Base-by-base conservation (phyloP, 2,797 vertebrate species). In the Poeciliopsis infans region DNA sequence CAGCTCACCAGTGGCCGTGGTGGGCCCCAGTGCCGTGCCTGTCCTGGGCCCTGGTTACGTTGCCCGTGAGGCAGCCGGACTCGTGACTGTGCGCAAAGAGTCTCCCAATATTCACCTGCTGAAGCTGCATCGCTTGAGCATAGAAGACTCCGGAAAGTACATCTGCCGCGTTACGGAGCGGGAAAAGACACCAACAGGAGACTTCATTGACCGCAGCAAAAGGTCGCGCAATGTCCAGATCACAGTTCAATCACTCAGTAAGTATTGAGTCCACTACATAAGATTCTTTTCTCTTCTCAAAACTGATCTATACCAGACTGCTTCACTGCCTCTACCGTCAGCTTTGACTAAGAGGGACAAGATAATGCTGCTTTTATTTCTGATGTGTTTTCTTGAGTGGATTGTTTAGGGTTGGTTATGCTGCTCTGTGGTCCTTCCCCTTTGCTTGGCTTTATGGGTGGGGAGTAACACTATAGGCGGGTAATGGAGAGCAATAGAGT, bases 131-230 rank as follows among this genome's bases (percentile, higher is more conserved):
- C 97, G 95, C 64, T 96, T 99, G 6, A 96, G 95, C 5, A 93
- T 95, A 0, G 97, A 98, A 28, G 98, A 99, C 69, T 95, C 97
- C 0, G 98, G 98, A 70, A 99, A 99, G 75, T 99, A 99, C 93
- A 98, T 99, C 95, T 99, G 98, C 87, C 94, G 98, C 0, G 98
- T 99, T 80, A 99, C 97, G 0, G 98, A 99, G 95, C 89, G 97
- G 20, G 98, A 99, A 93, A 97, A 95, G 85, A 97, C 97, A 0
- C 95, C 97, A 74, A 98, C 97, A 0, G 98, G 98, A 36, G 98
- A 99, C 83, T 98, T 98, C 94, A 97, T 98, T 0, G 98, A 99
- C 94, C 97, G 97, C 88, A 98, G 97, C 96, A 99, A 98, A 94
- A 95, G 97, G 76, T 98, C 98, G 0, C 97, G 98, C 91, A 99